Evolutionary conservation across 2,888 invertebrate genomes (phyloP).

Genomic region (Synanthedon tipuliformis): DNA sequence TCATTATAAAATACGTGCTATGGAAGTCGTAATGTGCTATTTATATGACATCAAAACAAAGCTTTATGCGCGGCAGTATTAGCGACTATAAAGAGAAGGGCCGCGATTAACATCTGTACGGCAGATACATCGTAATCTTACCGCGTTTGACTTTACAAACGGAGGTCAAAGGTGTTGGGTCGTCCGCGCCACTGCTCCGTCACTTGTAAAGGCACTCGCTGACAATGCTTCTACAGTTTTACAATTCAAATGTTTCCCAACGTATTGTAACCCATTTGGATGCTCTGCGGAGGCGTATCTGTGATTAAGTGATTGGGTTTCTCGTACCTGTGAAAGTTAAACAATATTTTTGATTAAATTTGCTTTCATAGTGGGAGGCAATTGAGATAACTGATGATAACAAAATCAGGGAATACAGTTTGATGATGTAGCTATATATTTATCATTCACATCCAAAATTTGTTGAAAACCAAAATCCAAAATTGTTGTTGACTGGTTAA

Average conservation of each 20-base stretch:
- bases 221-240: conserved; percentile 15
- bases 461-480: too few species aligned
- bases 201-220: conserved; percentile 1
- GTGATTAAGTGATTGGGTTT: conserved; percentile 10
- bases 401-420: too few species aligned
- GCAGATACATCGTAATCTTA: conserved; percentile 36
- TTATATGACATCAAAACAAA: conserved; percentile 51
- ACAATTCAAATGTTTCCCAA: conserved; percentile 30
- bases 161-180: conserved; percentile 28
- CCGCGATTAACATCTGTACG: conserved; percentile 50
- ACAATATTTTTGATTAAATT: neutral
- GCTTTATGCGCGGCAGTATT: conserved; percentile 27
- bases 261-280: conserved; percentile 10
- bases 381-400: too few species aligned
- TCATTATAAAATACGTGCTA: conserved; percentile 19
- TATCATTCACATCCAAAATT: too few species aligned
- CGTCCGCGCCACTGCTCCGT: conserved; percentile 10
- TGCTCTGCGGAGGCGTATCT: conserved; percentile 12
- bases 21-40: conserved; percentile 41
- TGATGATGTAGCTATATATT: too few species aligned
- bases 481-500: too few species aligned
- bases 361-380: too few species aligned
- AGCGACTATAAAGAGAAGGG: conserved; percentile 35
- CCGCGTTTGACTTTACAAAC: conserved; percentile 16
- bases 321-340: neutral